Conservation (phyloP, 1,140 invertebrate species). For the Ooceraea biroi region DNA sequence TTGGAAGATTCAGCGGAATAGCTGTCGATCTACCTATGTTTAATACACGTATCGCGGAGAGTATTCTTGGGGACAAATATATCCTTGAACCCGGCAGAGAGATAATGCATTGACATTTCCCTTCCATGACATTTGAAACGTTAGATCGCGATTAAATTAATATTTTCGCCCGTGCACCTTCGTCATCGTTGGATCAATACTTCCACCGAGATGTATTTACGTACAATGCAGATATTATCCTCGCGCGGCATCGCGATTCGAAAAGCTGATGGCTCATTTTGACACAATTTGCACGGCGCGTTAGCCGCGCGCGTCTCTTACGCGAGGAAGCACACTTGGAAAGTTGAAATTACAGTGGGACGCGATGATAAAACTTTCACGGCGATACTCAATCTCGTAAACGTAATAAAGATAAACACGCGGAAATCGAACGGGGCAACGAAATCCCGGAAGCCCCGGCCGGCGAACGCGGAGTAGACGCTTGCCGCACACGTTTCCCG, state of each 20-base stretch:
- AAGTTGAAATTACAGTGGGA: slow-evolving; percentile 26
- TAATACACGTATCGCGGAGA: background rate
- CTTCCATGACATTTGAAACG: background rate
- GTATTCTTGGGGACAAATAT: background rate
- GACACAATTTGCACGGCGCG: slow-evolving; percentile 8
- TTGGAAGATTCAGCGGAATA: slow-evolving; percentile 33
- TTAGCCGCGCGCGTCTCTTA: too few relatives aligned
- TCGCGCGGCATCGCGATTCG: background rate
- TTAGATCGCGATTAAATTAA: background rate
- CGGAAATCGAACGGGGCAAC: slow-evolving; percentile 36
- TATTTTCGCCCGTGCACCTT: background rate
- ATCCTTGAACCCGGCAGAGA: background rate
- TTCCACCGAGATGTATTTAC: too few relatives aligned
- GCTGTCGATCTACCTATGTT: background rate
- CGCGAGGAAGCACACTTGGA: background rate
- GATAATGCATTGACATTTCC: background rate
- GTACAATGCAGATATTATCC: background rate
- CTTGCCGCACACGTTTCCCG: slow-evolving; percentile 34
- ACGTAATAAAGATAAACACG: slow-evolving; percentile 49
- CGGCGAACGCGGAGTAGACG: slow-evolving; percentile 22
- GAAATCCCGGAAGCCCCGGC: slow-evolving; percentile 2
- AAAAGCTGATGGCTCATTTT: background rate
- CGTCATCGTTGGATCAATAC: too few relatives aligned
- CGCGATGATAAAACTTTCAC: slow-evolving; percentile 50
- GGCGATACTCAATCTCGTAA: slow-evolving; percentile 37